phyloP scores from a whole-genome alignment of 1,140 invertebrate species.

The Microplitis mediator region DNA sequence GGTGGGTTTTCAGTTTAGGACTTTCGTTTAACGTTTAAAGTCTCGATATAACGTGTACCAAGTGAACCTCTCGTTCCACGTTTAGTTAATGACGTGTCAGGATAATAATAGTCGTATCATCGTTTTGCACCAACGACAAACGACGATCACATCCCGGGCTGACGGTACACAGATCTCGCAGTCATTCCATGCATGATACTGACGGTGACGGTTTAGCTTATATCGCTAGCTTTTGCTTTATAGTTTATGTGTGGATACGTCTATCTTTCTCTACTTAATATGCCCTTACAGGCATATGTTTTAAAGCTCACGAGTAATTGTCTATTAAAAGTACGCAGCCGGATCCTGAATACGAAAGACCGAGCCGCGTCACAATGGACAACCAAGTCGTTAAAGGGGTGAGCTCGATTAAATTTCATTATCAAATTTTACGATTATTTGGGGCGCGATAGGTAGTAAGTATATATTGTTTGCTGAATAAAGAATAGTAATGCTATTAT shows the following conservation, averaged over 20 bases:
- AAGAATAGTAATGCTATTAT: too few relatives aligned
- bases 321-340: constrained; percentile 53
- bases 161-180: too few relatives aligned
- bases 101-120: constrained; percentile 56
- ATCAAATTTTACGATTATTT: constrained; percentile 60
- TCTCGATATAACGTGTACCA: constrained; percentile 1
- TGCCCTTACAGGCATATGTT: constrained; percentile 49
- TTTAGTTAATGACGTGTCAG: constrained; percentile 60
- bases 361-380: constrained; percentile 45
- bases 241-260: neutral
- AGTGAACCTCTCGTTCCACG: constrained; percentile 15
- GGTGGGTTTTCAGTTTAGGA: constrained; percentile 26
- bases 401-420: constrained; percentile 61
- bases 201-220: neutral
- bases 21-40: constrained; percentile 32
- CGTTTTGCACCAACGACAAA: constrained; percentile 37
- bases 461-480: neutral
- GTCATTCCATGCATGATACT: too few relatives aligned
- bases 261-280: too few relatives aligned
- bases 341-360: constrained; percentile 25
- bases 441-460: constrained; percentile 10
- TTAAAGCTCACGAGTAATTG: constrained; percentile 56
- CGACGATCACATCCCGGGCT: neutral
- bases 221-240: too few relatives aligned
- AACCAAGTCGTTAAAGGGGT: constrained; percentile 48